Evolutionary conservation across 2,888 invertebrate species (phyloP).

Genomic region (Agonum fuliginosum): DNA sequence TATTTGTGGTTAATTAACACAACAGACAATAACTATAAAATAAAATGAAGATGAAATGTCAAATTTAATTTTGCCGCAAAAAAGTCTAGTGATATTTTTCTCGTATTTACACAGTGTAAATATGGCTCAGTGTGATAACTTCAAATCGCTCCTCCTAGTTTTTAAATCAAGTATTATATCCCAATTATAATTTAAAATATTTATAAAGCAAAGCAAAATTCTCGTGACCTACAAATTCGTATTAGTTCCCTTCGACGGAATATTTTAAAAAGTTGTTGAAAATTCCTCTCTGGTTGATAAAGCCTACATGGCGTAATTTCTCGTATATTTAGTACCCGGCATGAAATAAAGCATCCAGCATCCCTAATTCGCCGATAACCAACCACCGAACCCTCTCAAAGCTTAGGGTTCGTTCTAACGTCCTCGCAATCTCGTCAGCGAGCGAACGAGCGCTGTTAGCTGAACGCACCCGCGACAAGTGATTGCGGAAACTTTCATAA

Average conservation of each 20-base stretch:
- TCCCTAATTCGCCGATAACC: conserved; percentile 30
- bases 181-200: no score
- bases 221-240: no score
- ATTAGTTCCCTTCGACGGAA: conserved; percentile 7
- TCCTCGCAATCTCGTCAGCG: conserved; percentile 3
- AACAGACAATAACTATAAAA: no score
- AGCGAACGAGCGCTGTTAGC: conserved; percentile 6
- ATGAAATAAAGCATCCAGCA: conserved; percentile 30
- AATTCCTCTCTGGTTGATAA: background rate
- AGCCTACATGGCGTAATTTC: conserved; percentile 16
- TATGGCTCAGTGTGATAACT: no score
- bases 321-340: conserved; percentile 5
- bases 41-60: no score
- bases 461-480: conserved; percentile 26
- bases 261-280: conserved; percentile 9
- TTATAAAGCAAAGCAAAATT: no score
- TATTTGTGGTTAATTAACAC: no score
- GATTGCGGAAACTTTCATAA: conserved; percentile 26
- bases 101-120: no score
- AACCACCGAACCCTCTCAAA: background rate
- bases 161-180: no score
- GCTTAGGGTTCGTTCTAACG: conserved; percentile 17
- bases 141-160: no score
- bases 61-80: no score
- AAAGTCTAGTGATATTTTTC: no score